Percentiles rank a stretch among this genome's conserved stretches.
Evolutionary conservation across 2,888 invertebrate genomes (phyloP).

Genomic region (Endomychus coccineus): DNA sequence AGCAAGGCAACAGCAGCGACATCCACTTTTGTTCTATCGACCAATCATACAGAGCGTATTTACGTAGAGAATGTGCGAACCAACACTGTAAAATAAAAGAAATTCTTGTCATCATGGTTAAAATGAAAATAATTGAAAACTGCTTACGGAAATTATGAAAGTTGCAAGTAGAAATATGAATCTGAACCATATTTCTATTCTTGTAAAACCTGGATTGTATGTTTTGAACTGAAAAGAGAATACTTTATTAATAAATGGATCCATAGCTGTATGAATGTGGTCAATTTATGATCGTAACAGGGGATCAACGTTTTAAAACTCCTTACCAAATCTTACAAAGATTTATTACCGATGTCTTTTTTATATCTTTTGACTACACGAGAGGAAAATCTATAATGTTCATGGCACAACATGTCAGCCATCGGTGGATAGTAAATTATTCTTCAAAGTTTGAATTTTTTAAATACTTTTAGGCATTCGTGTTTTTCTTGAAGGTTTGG

Average conservation of each 20-base stretch:
- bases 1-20: constrained; percentile 74
- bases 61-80: constrained; percentile 83
- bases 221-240: constrained; percentile 76
- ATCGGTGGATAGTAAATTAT: too few species aligned
- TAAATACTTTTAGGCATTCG: too few species aligned
- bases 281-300: too few species aligned
- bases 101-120: neutral
- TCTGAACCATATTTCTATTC: constrained; percentile 95
- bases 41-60: constrained; percentile 87
- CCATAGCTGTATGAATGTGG: neutral
- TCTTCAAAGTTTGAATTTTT: too few species aligned
- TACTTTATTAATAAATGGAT: constrained; percentile 1
- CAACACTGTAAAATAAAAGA: constrained; percentile 65
- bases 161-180: constrained; percentile 85
- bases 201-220: constrained; percentile 92
- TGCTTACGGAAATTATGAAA: constrained; percentile 78
- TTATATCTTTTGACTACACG: too few species aligned
- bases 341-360: too few species aligned
- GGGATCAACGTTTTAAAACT: too few species aligned
- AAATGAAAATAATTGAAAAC: neutral
- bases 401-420: too few species aligned
- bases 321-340: too few species aligned
- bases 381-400: too few species aligned
- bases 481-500: too few species aligned
- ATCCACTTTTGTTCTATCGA: constrained; percentile 98